A percentile compares a stretch with the other conserved stretches of the same genome.
Conservation (phyloP, 1,140 invertebrate species). For the Hormaphis cornu region DNA sequence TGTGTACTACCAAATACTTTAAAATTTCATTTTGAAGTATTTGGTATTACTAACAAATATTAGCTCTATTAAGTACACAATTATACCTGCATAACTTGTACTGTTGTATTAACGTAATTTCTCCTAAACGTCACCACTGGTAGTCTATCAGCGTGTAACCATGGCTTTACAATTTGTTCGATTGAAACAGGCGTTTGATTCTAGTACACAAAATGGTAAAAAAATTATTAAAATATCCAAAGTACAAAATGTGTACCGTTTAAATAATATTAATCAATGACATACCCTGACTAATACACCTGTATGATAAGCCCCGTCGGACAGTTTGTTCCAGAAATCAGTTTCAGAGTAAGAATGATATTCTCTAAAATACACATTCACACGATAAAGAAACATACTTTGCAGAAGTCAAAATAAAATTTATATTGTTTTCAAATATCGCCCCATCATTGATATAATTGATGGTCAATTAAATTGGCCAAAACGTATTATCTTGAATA, state of each 20-base stretch:
- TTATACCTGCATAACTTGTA: constrained; percentile 58
- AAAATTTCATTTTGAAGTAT: too few relatives aligned
- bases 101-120: constrained; percentile 55
- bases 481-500: too few relatives aligned
- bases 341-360: constrained; percentile 65
- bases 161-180: constrained; percentile 61
- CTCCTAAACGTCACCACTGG: constrained; percentile 66
- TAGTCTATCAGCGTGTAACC: constrained; percentile 70
- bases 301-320: constrained; percentile 49
- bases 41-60: too few relatives aligned
- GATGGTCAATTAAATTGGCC: too few relatives aligned
- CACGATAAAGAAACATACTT: too few relatives aligned
- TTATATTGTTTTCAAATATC: neutral
- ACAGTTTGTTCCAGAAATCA: constrained; percentile 70
- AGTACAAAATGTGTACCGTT: too few relatives aligned
- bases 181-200: constrained; percentile 43
- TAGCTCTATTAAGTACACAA: too few relatives aligned
- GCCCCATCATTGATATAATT: too few relatives aligned
- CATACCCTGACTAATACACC: constrained; percentile 14
- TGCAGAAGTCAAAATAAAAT: too few relatives aligned
- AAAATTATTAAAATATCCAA: too few relatives aligned
- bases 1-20: too few relatives aligned
- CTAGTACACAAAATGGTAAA: neutral
- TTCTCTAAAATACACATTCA: constrained; percentile 50
- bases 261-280: neutral